A percentile compares a stretch with the other conserved stretches of the same genome.
phyloP scores from a whole-genome alignment of 2,888 invertebrate genomes.

The Epirrhoe tristata region DNA sequence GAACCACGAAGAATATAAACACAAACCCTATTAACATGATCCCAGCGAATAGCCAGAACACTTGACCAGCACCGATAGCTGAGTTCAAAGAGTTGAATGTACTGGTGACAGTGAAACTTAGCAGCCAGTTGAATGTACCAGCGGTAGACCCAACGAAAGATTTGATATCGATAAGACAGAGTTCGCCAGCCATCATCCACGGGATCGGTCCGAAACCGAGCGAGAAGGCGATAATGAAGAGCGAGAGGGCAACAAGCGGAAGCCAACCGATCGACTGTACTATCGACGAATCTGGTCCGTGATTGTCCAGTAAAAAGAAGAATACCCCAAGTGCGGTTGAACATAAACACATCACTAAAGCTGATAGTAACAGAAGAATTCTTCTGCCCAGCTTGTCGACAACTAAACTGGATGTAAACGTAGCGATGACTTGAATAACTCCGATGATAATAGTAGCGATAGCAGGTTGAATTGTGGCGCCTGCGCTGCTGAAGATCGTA shows the following conservation, averaged over 20 bases:
- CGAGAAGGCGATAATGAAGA: constrained; percentile 93
- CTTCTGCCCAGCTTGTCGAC: constrained; percentile 93
- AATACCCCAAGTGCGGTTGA: constrained; percentile 89
- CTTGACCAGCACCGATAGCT: constrained; percentile 85
- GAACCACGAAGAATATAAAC: constrained; percentile 89
- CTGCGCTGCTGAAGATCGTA: constrained; percentile 89
- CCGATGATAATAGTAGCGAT: constrained; percentile 92
- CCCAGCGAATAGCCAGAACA: constrained; percentile 91
- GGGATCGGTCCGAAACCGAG: constrained; percentile 95
- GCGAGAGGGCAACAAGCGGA: constrained; percentile 89
- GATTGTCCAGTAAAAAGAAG: constrained; percentile 83
- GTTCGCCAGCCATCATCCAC: constrained; percentile 93
- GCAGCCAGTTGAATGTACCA: constrained; percentile 92
- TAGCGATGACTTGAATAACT: constrained; percentile 91
- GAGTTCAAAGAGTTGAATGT: constrained; percentile 86
- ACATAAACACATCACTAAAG: constrained; percentile 88
- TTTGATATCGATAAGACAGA: constrained; percentile 92
- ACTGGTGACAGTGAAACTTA: constrained; percentile 92
- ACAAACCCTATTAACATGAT: constrained; percentile 87
- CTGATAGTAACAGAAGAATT: constrained; percentile 90
- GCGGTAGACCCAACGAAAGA: constrained; percentile 91
- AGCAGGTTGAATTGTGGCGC: constrained; percentile 83
- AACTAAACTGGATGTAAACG: constrained; percentile 90
- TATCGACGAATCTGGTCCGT: constrained; percentile 60
- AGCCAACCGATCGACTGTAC: constrained; percentile 88